Conservation (phyloP, 2,797 vertebrate species). For the Falco columbarius region DNA sequence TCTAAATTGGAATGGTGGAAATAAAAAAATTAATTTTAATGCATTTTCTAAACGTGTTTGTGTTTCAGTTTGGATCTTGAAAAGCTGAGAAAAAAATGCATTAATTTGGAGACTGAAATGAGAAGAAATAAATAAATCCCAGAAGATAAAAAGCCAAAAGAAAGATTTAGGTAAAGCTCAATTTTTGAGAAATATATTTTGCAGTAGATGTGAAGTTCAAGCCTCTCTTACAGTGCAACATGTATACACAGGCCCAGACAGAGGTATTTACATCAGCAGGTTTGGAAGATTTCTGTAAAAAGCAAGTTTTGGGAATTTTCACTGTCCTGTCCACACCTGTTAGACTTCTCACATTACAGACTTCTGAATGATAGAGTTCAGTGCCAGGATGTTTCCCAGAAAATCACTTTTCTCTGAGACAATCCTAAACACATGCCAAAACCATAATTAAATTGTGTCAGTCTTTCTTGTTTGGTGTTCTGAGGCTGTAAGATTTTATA, state of each 20-base stretch:
- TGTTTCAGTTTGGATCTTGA: background rate
- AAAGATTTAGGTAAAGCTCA: background rate
- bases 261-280: background rate
- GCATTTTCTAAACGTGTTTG: background rate
- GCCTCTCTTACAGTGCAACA: background rate
- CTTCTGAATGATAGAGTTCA: background rate
- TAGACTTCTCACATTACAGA: background rate
- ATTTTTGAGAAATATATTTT: background rate
- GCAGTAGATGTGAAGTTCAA: background rate
- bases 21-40: background rate
- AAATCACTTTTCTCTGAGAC: background rate
- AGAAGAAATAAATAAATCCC: background rate
- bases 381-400: background rate
- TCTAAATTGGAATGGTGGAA: background rate
- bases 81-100: background rate
- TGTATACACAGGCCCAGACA: background rate
- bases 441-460: background rate
- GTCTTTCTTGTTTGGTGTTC: background rate
- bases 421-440: background rate
- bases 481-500: background rate
- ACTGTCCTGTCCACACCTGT: background rate
- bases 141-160: background rate
- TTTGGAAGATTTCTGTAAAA: background rate
- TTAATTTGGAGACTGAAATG: background rate
- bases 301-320: background rate